These are phyloP conservation scores for Urechis unicinctus DNA, from an alignment of 2,888 invertebrate genomes.

Conservation along the genomic window DNA sequence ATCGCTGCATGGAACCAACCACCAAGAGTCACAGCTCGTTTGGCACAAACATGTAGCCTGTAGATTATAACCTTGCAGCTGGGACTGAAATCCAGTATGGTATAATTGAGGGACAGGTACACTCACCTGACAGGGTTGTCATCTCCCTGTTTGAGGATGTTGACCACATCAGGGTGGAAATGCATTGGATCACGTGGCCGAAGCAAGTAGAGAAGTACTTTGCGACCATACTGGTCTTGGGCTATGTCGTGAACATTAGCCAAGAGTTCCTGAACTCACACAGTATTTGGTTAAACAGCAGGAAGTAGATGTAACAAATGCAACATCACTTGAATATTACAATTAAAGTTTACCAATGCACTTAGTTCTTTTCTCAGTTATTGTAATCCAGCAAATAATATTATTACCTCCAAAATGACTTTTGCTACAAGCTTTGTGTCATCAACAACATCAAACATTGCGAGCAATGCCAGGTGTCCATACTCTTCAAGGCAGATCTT, in stretches of 20 bases:
- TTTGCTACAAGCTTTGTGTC: constrained; percentile 88
- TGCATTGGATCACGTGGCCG: constrained; percentile 72
- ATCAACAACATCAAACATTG: constrained; percentile 79
- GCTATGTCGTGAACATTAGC: constrained; percentile 65
- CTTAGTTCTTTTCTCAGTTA: no score
- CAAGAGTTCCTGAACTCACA: constrained; percentile 57
- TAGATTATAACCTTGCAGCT: no score
- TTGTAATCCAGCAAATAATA: neutral
- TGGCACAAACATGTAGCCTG: no score
- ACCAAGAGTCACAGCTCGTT: no score
- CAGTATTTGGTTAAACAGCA: neutral
- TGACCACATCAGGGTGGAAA: constrained; percentile 75
- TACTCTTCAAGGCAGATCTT: constrained; percentile 79
- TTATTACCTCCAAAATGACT: constrained; percentile 54
- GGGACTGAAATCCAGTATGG: no score
- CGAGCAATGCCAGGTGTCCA: constrained; percentile 74
- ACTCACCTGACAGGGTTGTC: constrained; percentile 58
- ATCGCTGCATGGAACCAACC: no score
- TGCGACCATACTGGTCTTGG: constrained; percentile 68
- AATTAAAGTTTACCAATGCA: neutral
- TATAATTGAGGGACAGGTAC: no score
- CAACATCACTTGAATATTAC: neutral
- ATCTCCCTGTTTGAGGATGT: constrained; percentile 69
- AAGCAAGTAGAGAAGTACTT: constrained; percentile 81
- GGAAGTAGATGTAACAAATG: neutral